These are phyloP conservation scores for Scaptomyza montana DNA, from an alignment of 1,140 invertebrate genomes.

Conservation along the genomic window DNA sequence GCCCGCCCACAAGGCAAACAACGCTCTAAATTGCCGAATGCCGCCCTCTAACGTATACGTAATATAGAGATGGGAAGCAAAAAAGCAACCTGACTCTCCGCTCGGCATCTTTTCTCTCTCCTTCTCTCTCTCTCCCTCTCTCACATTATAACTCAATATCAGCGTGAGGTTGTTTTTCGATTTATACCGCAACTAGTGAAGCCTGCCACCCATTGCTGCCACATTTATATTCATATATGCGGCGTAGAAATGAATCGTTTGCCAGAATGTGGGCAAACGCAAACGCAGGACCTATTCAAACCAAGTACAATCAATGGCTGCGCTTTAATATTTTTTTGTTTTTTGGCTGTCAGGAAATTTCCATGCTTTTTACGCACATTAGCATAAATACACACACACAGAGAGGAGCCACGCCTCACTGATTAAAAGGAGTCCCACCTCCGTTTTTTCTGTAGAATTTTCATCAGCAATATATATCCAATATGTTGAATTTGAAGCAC, in stretches of 20 bases:
- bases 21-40: conserved; percentile 47
- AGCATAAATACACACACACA: conserved; percentile 65
- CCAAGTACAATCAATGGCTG: conserved; percentile 30
- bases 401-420: background rate
- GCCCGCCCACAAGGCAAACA: conserved; percentile 39
- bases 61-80: no score
- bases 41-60: conserved; percentile 11
- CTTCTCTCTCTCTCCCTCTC: no score
- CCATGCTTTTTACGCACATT: conserved; percentile 77
- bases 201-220: conserved; percentile 30
- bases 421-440: background rate
- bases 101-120: background rate
- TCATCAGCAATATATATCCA: conserved; percentile 51
- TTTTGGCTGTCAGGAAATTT: conserved; percentile 49
- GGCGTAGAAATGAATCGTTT: conserved; percentile 73
- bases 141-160: conserved; percentile 77
- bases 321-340: conserved; percentile 44
- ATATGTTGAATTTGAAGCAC: conserved; percentile 71
- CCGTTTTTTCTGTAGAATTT: conserved; percentile 30
- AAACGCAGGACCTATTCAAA: conserved; percentile 57
- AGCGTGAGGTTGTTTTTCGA: conserved; percentile 63
- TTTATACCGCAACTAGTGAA: conserved; percentile 33
- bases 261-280: conserved; percentile 28
- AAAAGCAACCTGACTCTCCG: no score
- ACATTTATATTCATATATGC: conserved; percentile 81